Conservation (phyloP, 2,113 vertebrate species). For the Lycaon pictus region DNA sequence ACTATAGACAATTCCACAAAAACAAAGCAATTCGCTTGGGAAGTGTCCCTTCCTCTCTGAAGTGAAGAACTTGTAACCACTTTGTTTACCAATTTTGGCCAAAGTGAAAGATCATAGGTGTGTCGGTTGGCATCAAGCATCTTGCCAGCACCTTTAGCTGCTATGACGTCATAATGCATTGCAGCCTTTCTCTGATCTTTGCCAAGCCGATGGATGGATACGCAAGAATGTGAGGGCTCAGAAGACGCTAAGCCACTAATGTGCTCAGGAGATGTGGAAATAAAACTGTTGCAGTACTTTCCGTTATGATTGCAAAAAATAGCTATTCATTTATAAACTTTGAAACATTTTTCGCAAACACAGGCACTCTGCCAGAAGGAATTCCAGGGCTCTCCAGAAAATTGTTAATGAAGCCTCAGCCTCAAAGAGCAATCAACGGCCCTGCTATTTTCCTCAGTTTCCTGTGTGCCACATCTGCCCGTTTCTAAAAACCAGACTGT, state of each 20-base stretch:
- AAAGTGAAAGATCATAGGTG: neutral
- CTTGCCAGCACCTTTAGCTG: no score
- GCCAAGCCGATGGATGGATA: neutral
- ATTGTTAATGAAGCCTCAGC: neutral
- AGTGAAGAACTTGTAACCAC: neutral
- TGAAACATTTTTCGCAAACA: neutral
- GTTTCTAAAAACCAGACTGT: neutral
- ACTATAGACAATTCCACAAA: neutral
- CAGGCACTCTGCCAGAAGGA: neutral
- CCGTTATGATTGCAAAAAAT: neutral
- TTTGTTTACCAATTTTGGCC: neutral
- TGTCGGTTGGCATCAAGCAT: fast-evolving
- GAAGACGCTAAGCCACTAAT: neutral
- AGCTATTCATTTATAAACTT: neutral
- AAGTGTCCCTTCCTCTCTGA: neutral
- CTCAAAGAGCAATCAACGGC: neutral
- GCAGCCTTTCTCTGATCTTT: neutral
- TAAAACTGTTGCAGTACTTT: neutral
- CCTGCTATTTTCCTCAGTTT: neutral
- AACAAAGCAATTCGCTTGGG: neutral
- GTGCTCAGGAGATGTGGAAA: neutral
- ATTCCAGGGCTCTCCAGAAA: neutral
- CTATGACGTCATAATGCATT: fast-evolving
- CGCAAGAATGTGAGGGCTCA: neutral
- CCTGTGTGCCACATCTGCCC: neutral